phyloP scores from a whole-genome alignment of 1,140 invertebrate genomes.

The Bombus terrestris region DNA sequence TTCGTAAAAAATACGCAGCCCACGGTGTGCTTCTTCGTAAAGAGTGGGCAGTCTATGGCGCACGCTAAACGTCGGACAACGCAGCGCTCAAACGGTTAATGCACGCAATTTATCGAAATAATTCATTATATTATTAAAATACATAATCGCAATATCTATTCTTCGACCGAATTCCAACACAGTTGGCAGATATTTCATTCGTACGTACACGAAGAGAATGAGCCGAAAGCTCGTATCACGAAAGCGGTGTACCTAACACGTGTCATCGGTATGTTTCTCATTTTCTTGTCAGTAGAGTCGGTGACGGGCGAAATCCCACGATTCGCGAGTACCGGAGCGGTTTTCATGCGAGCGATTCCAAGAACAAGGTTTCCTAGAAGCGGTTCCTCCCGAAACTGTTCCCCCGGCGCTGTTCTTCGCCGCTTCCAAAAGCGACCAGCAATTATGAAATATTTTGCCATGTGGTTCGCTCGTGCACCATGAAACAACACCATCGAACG shows the following conservation, averaged over 20 bases:
- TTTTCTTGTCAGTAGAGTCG: slow-evolving; percentile 38
- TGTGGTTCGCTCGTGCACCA: not conserved
- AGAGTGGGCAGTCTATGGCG: no score
- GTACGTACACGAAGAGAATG: not conserved
- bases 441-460: slow-evolving; percentile 33
- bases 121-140: no score
- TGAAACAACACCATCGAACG: not conserved
- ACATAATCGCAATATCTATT: no score
- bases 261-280: slow-evolving; percentile 64
- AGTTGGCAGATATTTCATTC: not conserved
- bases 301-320: slow-evolving; percentile 53
- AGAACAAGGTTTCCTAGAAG: slow-evolving; percentile 71
- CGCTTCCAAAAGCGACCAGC: slow-evolving; percentile 13
- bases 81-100: no score
- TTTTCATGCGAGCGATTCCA: slow-evolving; percentile 50
- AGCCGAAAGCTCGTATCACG: not conserved
- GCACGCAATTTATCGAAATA: no score
- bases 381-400: slow-evolving; percentile 16
- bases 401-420: not conserved
- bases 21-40: no score
- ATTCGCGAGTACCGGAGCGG: slow-evolving; percentile 41
- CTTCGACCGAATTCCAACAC: not conserved
- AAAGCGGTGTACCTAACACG: slow-evolving; percentile 31
- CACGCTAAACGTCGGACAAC: no score
- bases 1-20: no score